Evolutionary conservation across 2,113 vertebrate genomes (phyloP), one percentile per base, ranked within the genome.

Genomic region (Okapia johnstoni): DNA sequence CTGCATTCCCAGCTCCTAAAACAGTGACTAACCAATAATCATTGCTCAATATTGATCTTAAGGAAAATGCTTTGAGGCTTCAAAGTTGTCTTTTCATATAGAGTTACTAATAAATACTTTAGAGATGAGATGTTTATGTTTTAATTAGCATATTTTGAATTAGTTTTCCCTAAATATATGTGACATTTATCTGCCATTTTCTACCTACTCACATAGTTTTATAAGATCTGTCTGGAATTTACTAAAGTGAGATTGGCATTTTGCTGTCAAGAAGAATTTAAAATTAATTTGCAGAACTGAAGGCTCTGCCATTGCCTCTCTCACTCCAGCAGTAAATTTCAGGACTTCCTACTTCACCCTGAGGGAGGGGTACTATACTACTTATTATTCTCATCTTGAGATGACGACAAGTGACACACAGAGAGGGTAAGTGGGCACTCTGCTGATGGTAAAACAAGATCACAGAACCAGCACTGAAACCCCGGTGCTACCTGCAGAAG

Each of bases 181-280:
- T 80, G 33, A 76, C 50, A 92, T 26, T 84, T 73, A 92, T n/a
- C 25, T 97, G 36, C 57, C 63, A 88, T 83, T 85, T 91, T 86
- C 77, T 91, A 97, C 14, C 46, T 21, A 90, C 15, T 92, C 23
- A 6, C 70, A 87, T 40, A 50, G 46, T 85, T 89, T 84, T 89
- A 89, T 50, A 54, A 87, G 46, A 52, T 91, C 86, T 73, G 6
- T 8, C 70, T 95, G 28, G 6, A 89, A 84, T 73, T 96, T 94
- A 92, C 15, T 57, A 83, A 95, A 96, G 84, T 28, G 40, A 30
- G 14, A 86, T 19, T 61, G 70, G 52, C 33, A 93, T 76, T 84
- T 87, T 95, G 57, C 57, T 93, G n/a, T 58, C 12, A 9, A 97
- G 76, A 90, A 52, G 36, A 96, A 93, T n/a, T 87, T 25, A 63